Base-by-base conservation (phyloP, 2,888 invertebrate species). In the Lepetodrilus schrolli region DNA sequence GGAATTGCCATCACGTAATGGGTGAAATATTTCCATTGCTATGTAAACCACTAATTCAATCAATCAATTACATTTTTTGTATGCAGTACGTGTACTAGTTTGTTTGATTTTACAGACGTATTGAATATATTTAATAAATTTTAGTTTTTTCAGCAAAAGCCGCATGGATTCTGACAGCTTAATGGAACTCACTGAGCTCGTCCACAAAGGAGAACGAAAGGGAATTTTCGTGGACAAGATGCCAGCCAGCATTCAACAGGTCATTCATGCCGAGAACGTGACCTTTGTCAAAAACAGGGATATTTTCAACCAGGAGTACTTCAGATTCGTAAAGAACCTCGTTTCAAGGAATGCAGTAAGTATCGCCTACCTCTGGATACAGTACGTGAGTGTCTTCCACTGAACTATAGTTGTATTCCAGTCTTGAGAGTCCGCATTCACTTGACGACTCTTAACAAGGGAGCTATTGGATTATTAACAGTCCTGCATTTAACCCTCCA, bases 251-350 rank as follows among this genome's bases (percentile, higher is more conserved):
- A 89, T 91, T 36, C 90, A 90, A 74, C 87, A 89, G 70, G 83
- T 86, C 58, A 90, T 92, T 37, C 89, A 90, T 66, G 90, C 91
- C 43, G 91, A 91, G 81, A 92, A 92, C 83, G 87, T 92, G 38
- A 88, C 88, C 5, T 92, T 92, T 78, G 88, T 91, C 81, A 90
- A 90, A 77, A 91, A 92, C 80, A 81, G 91, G 36, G 91, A 91
- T 78, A 88, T 92, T 58, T 92, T 90, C 80, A 90, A 90, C 80
- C 83, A 84, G 1, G 90, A 91, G 58, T 92, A 92, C 80, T 92
- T 91, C 83, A 81, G 80, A 37, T 92, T 92, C 81, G 85, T 92
- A 47, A 84, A 86, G 66, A 84, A 89, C 34, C 81, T 91, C 4
- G 81, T 85, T 17, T 77, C 79, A 5, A 75, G 69, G 51, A 86